Evolutionary conservation across 2,888 invertebrate species (phyloP), one percentile per base, ranked within the genome.

Genomic region (Drosophila planitibia): DNA sequence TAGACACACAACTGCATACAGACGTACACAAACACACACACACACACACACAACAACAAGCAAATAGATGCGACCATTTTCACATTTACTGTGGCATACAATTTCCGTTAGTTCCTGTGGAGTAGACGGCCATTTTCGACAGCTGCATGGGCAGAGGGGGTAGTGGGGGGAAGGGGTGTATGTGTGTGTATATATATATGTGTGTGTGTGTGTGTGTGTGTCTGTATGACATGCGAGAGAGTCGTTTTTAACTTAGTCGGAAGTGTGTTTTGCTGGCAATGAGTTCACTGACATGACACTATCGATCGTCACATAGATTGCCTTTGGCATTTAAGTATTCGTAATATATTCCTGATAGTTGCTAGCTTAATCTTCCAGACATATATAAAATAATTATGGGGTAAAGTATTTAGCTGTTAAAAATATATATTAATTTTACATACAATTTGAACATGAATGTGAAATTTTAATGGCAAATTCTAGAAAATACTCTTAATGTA

Each of bases 51-150:
- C 22, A 62, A 35, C 14, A 61, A 39, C 22, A 33, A 30, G 39
- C 25, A 60, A 33, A 55, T 64, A 64, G 37, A 33, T 64, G 47
- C 52, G 53, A 41, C 30, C 49, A 61, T 57, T 60, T 64, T 59
- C 41, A 58, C 73, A 74, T 59, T 59, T 62, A 54, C 53, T 44
- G 69, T 64, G 41, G 51, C 66, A 64, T 62, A 68, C 79, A 68
- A 79, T 79, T 79, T 79, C 63, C 78, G 53, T 25, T 60, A 61
- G 74, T 78, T 78, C 64, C 78, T 64, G 70, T 60, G 53, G 63
- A 66, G 60, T 65, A 52, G 71, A 52, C 61, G 35, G 35, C 58
- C 65, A 60, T 41, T 53, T 49, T 41, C 37, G 72, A 54, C 55
- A 52, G 16, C 54, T 19, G 35, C 51, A 16, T 9, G 14, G 22